Evolutionary conservation across 2,888 invertebrate species (phyloP).

Genomic region (Hyposoter dolosus): DNA sequence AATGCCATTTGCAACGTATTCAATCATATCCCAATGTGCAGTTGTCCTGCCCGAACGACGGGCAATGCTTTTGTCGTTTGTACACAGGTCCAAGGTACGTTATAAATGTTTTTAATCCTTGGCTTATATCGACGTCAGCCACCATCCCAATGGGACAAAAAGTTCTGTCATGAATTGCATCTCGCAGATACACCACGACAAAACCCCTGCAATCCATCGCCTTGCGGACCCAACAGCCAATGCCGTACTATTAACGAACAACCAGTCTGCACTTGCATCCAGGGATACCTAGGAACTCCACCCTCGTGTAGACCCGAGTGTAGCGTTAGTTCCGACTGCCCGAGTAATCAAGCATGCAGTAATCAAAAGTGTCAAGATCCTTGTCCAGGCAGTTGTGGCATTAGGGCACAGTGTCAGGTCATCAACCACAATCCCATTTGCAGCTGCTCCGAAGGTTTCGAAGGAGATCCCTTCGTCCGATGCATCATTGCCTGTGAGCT

Average conservation of each 20-base stretch:
- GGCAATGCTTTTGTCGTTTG: slow-evolving; percentile 85
- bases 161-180: not conserved
- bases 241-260: slow-evolving; percentile 90
- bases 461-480: slow-evolving; percentile 91
- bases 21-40: slow-evolving; percentile 92
- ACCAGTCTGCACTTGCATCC: slow-evolving; percentile 91
- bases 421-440: slow-evolving; percentile 93
- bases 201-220: slow-evolving; percentile 87
- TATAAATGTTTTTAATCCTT: not conserved
- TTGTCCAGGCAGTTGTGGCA: slow-evolving; percentile 91
- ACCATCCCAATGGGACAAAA: not conserved
- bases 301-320: slow-evolving; percentile 93
- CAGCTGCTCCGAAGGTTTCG: slow-evolving; percentile 89
- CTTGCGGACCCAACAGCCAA: slow-evolving; percentile 89
- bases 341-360: slow-evolving; percentile 91
- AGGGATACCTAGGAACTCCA: slow-evolving; percentile 90
- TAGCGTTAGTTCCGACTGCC: slow-evolving; percentile 91
- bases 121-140: not conserved
- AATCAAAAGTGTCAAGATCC: slow-evolving; percentile 93
- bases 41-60: slow-evolving; percentile 86
- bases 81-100: slow-evolving; percentile 79
- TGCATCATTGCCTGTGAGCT: slow-evolving; percentile 88
- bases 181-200: slow-evolving; percentile 85
- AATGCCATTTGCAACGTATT: slow-evolving; percentile 91
- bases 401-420: slow-evolving; percentile 89